Base-by-base conservation (phyloP, 1,140 invertebrate genomes). In the Sarcophaga bullata region DNA sequence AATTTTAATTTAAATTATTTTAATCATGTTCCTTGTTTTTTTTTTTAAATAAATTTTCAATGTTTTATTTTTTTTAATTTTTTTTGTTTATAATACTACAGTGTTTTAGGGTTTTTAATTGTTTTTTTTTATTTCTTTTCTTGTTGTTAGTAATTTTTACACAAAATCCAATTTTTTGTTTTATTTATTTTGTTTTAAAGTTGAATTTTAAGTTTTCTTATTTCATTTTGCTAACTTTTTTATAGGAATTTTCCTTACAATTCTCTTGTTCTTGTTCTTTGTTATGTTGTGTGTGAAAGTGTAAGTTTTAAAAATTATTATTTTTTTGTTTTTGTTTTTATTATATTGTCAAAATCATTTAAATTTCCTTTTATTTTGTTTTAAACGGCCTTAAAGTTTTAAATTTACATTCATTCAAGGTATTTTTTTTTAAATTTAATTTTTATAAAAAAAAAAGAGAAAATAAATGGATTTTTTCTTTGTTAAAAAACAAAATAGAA, bases 261-360 rank as follows among this genome's bases (percentile, higher is more conserved):
- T 49, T 11, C 9, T 52, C 50, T 78, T 78, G 75, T 78, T 48
- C 48, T 76, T 49, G 48, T 78, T 25, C 6, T 58, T 13, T 58
- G 10, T 58, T 58, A 58, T 0, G 15, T 58, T 37, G 25, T 37
- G 25, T 37, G 25, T 37, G 25, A 4, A n/a, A n/a, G n/a, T n/a
- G n/a, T n/a, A n/a, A n/a, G n/a, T n/a, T n/a, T n/a, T n/a, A n/a
- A n/a, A n/a, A n/a, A n/a, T 58, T 58, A 15, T 62, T 15, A 62
- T 73, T 25, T 54, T 80, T 50, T 50, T 84, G 13, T 76, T 5
- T 78, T 80, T 78, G 4, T 75, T 81, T 25, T 68, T 68, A 68
- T 37, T 68, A 68, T 68, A 68, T 68, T 68, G 62, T 68, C 62
- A 68, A 68, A 68, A 68, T 68, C n/a, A 68, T 68, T 62, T 68